Evolutionary conservation across 2,888 invertebrate species (phyloP).

Genomic region (Xestia sexstrigata): DNA sequence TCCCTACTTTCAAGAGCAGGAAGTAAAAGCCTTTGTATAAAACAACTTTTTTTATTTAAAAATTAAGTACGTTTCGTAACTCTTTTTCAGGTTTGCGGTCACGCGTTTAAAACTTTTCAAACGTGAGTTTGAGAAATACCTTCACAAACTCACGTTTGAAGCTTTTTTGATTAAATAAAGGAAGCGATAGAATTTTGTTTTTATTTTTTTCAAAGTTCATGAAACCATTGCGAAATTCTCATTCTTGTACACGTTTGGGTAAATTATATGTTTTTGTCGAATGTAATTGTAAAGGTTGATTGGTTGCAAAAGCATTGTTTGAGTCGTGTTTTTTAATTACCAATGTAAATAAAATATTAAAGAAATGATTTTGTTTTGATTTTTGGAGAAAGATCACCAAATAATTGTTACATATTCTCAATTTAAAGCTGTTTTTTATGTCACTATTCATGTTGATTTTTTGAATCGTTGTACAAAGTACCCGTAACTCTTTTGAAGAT

Average conservation of each 20-base stretch:
- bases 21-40: constrained; percentile 8
- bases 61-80: constrained; percentile 10
- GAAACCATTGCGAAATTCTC: constrained; percentile 2
- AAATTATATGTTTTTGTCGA: not conserved
- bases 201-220: not conserved
- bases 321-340: not conserved
- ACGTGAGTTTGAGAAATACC: constrained; percentile 31
- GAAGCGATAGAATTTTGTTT: constrained; percentile 16
- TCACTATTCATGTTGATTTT: not conserved
- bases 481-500: not conserved
- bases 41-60: constrained; percentile 11
- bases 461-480: not conserved
- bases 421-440: not conserved
- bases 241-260: not conserved
- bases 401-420: not conserved
- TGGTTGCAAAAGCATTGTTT: not conserved
- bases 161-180: not conserved
- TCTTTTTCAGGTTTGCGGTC: constrained; percentile 33
- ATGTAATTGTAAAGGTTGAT: not conserved
- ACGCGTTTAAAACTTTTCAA: constrained; percentile 13
- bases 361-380: not conserved
- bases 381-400: not conserved
- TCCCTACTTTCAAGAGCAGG: not conserved
- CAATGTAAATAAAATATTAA: not conserved
- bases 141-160: no score